Conservation (phyloP, 2,888 invertebrate genomes). For the Ischnus inquisitorius region DNA sequence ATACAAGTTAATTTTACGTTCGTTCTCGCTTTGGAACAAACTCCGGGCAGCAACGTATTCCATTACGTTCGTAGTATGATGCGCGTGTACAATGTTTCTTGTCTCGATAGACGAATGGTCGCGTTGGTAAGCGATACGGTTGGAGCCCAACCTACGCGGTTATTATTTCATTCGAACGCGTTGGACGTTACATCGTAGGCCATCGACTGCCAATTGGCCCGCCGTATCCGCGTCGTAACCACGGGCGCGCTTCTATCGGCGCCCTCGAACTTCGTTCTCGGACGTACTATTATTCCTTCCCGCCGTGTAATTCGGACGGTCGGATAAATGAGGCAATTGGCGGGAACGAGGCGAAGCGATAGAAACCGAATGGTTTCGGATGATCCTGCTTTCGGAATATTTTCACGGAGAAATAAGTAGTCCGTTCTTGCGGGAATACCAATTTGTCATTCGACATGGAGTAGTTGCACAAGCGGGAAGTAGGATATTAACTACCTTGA, state of each 20-base stretch:
- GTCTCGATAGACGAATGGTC: neutral
- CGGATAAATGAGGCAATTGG: constrained; percentile 23
- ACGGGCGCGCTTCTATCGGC: constrained; percentile 36
- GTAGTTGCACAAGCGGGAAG: neutral
- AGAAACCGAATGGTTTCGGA: neutral
- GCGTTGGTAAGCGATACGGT: neutral
- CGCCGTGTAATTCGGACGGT: neutral
- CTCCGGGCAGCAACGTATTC: constrained; percentile 40
- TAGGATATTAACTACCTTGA: neutral
- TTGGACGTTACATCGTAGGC: constrained; percentile 37
- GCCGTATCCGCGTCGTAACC: constrained; percentile 13
- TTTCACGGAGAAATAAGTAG: neutral
- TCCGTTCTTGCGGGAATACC: constrained; percentile 2
- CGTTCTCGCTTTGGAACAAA: constrained; percentile 41
- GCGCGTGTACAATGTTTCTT: neutral
- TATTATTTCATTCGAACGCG: constrained; percentile 29
- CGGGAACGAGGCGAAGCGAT: neutral
- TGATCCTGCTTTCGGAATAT: constrained; percentile 11
- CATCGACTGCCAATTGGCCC: constrained; percentile 38
- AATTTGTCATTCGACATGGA: constrained; percentile 8
- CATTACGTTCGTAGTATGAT: constrained; percentile 60
- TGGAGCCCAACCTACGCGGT: neutral
- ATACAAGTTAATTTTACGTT: constrained; percentile 58
- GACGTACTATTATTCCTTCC: neutral
- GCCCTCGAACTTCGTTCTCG: constrained; percentile 9